Conservation (phyloP, 2,888 invertebrate genomes). For the Leucania comma region DNA sequence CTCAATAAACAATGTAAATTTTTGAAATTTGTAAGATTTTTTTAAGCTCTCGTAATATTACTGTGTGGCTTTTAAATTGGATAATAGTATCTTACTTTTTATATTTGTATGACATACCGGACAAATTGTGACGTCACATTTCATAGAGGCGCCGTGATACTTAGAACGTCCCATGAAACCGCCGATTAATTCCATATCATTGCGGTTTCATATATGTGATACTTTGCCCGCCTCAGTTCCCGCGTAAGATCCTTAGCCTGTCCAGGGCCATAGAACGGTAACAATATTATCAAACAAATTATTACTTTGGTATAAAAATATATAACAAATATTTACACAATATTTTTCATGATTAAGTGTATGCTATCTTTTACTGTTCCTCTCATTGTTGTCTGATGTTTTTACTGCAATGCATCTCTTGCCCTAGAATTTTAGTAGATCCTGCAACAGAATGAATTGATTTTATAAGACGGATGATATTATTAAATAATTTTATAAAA, state of each 20-base stretch:
- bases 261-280: no score
- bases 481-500: conserved; percentile 30
- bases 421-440: conserved; percentile 92
- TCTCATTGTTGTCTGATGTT: conserved; percentile 82
- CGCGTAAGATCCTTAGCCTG: no score
- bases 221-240: not conserved
- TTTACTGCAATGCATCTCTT: conserved; percentile 93
- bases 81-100: no score
- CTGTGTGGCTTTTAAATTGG: no score
- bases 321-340: conserved; percentile 45
- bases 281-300: not conserved
- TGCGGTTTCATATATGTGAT: not conserved
- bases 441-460: conserved; percentile 84
- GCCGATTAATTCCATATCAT: not conserved
- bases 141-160: no score
- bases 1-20: no score
- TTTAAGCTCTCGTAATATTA: no score
- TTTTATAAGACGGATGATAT: conserved; percentile 16
- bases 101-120: no score
- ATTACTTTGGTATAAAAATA: conserved; percentile 22
- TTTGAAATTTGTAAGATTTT: no score
- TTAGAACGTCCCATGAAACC: no score
- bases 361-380: conserved; percentile 75
- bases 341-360: conserved; percentile 50
- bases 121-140: no score